Evolutionary conservation across 2,888 invertebrate species (phyloP).

Genomic region (Agrotis clavis): DNA sequence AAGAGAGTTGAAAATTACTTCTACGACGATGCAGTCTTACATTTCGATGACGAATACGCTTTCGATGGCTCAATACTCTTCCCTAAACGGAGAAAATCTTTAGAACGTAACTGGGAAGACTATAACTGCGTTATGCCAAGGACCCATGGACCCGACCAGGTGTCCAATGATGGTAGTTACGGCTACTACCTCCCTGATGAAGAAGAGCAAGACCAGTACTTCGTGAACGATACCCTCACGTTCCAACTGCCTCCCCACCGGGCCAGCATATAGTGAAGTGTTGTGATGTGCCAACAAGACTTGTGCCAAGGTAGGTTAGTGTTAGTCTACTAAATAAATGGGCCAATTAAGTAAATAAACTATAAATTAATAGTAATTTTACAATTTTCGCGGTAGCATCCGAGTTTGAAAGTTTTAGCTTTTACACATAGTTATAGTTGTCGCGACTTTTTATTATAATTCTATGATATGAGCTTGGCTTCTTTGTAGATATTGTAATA

Average conservation of each 20-base stretch:
- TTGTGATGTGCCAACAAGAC: constrained; percentile 64
- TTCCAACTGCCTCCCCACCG: constrained; percentile 87
- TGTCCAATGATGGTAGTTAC: constrained; percentile 87
- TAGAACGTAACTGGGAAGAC: constrained; percentile 83
- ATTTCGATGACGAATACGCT: constrained; percentile 88
- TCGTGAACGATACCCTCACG: constrained; percentile 87
- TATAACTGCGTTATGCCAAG: constrained; percentile 80
- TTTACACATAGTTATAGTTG: constrained; percentile 82
- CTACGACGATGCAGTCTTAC: constrained; percentile 88
- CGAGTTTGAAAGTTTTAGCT: constrained; percentile 80
- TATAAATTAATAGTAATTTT: constrained; percentile 73
- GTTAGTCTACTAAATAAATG: constrained; percentile 78
- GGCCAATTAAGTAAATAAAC: constrained; percentile 83
- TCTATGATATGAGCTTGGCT: constrained; percentile 80
- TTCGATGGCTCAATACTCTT: constrained; percentile 88
- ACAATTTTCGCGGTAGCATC: constrained; percentile 82
- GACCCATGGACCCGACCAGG: constrained; percentile 76
- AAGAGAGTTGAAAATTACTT: constrained; percentile 85
- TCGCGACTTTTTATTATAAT: constrained; percentile 77
- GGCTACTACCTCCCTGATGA: constrained; percentile 88
- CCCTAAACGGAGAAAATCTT: constrained; percentile 88
- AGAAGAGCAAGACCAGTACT: constrained; percentile 83
- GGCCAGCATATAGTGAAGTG: constrained; percentile 85
- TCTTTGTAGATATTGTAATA: constrained; percentile 84
- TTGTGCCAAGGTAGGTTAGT: constrained; percentile 69